Evolutionary conservation across 2,888 invertebrate species (phyloP), one percentile per base, ranked within the genome.

Genomic region (Neuroscelio doddi): DNA sequence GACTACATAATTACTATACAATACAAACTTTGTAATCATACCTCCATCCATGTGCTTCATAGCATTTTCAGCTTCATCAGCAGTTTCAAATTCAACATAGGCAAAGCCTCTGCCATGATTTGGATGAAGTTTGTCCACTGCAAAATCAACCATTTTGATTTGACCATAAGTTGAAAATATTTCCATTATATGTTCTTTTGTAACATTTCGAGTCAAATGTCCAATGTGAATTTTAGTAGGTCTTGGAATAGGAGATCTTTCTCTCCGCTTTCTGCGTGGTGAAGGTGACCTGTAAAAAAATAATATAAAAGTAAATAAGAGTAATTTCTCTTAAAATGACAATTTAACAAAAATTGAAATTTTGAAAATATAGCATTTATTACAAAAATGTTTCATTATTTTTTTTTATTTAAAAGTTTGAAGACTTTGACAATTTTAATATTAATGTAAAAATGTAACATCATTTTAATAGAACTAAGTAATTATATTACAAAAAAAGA

Each of bases 1-100:
- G 34, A 24, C 17, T 36, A 41, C 26, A 30, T 42, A 4, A 44
- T 49, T 5, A n/a, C n/a, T n/a, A n/a, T 14, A 46, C 16, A 27
- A 17, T 17, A 21, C 7, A 3, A n/a, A 49, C 24, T 4, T 50
- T 51, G 29, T 14, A 12, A 21, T 12, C 65, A 75, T 86, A 91
- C 93, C 99, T 81, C 98, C 98, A 86, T 99, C 98, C 98, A 99
- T 98, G 81, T 98, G 96, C 85, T 98, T 98, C 91, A 98, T 95
- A 0, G 98, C 98, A 84, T 97, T 96, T 83, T 98, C 97, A 14
- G 98, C 98, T 85, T 98, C 97, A 72, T 98, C 98, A 0, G 96
- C 89, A 51, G 91, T 95, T 70, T 91, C 92, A 85, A 93, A 99
- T 80, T 99, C 98, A 1, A 99, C 94, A 84, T 98, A 98, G 8